Evolutionary conservation across 2,888 invertebrate genomes (phyloP).

Genomic region (Pegoplata infirma): DNA sequence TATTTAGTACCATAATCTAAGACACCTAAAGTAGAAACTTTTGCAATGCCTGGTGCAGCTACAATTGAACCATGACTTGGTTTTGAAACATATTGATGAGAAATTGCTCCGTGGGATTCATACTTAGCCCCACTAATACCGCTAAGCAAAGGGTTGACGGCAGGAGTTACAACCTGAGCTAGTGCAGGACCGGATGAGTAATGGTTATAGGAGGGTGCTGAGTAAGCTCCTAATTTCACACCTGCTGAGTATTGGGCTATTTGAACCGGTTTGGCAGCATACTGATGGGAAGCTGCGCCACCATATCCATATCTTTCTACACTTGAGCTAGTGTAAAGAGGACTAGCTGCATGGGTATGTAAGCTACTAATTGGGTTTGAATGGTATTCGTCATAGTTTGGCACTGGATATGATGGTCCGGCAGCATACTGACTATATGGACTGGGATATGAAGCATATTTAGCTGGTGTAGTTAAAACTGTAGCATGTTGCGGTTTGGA

Average conservation of each 20-base stretch:
- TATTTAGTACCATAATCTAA: slow-evolving; percentile 46
- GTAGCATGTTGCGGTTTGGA: slow-evolving; percentile 51
- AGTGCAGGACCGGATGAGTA: slow-evolving; percentile 54
- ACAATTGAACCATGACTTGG: slow-evolving; percentile 63
- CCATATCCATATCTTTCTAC: slow-evolving; percentile 53
- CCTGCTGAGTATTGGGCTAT: slow-evolving; percentile 70
- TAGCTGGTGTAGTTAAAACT: not conserved
- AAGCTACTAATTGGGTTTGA: slow-evolving; percentile 2
- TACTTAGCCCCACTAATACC: slow-evolving; percentile 20
- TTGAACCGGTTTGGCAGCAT: slow-evolving; percentile 69
- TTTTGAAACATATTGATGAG: slow-evolving; percentile 70
- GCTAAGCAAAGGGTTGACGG: not conserved
- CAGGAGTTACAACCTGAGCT: slow-evolving; percentile 56
- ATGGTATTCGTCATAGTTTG: not conserved
- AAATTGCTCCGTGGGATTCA: slow-evolving; percentile 63
- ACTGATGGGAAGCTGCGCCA: slow-evolving; percentile 58
- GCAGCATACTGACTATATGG: slow-evolving; percentile 75
- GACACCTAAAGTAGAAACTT: slow-evolving; percentile 60
- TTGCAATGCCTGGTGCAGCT: slow-evolving; percentile 23
- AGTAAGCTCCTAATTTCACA: slow-evolving; percentile 54
- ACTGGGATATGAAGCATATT: slow-evolving; percentile 10
- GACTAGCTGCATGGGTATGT: slow-evolving; percentile 61
- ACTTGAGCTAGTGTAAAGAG: slow-evolving; percentile 49
- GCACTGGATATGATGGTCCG: slow-evolving; percentile 55
- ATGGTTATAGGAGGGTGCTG: slow-evolving; percentile 56